Evolutionary conservation across 2,113 vertebrate genomes (phyloP).

Genomic region (Epinephelus lanceolatus): DNA sequence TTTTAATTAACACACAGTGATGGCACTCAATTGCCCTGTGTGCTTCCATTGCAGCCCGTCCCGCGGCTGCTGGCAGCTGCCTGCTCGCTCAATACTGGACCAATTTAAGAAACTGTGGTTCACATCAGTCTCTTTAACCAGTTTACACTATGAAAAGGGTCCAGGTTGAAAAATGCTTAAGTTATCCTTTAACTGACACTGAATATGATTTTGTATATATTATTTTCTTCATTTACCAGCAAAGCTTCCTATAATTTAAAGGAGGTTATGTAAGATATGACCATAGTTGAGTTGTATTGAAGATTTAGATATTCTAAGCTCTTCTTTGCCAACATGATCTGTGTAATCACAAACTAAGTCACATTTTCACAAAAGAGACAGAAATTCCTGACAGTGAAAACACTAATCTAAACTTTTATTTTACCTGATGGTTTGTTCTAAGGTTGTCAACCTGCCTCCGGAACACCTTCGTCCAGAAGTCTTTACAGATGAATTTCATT

Average conservation of each 20-base stretch:
- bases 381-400: neutral
- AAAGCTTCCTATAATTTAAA: neutral
- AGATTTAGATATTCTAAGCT: neutral
- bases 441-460: conserved; percentile 90
- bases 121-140: no score
- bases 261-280: neutral
- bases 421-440: conserved; percentile 91
- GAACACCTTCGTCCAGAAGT: conserved; percentile 90
- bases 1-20: no score
- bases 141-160: no score
- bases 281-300: neutral
- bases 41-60: no score
- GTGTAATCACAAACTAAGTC: neutral
- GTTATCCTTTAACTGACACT: neutral
- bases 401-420: neutral
- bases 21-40: no score
- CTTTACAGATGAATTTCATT: conserved; percentile 92
- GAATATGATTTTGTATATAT: neutral
- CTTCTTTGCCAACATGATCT: neutral
- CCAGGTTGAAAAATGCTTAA: no score
- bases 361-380: neutral
- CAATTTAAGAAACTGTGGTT: no score
- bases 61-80: no score
- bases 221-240: neutral
- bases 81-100: no score